Conservation (phyloP, 2,113 vertebrate genomes). For the Dasyurus viverrinus region DNA sequence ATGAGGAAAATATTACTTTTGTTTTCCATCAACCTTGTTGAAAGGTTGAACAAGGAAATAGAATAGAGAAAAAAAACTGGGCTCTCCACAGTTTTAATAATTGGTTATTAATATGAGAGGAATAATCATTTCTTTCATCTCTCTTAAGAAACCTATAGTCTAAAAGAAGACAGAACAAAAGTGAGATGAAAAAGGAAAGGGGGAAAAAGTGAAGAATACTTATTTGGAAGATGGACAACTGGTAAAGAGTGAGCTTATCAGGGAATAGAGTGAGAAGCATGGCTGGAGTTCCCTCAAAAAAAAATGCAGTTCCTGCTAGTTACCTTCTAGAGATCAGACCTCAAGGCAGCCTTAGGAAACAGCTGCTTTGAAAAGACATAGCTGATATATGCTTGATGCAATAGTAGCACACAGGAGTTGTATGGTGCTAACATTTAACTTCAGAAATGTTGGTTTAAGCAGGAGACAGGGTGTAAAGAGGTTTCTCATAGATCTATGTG, state of each 20-base stretch:
- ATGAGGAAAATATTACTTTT: too few relatives aligned
- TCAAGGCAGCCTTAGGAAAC: neutral
- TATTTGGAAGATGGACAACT: neutral
- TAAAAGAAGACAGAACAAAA: neutral
- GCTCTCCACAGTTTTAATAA: too few relatives aligned
- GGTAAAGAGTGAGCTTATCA: neutral
- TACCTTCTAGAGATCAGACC: neutral
- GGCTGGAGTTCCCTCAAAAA: neutral
- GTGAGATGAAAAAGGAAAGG: neutral
- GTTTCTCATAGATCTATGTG: too few relatives aligned
- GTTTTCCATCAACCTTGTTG: too few relatives aligned
- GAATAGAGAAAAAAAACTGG: too few relatives aligned
- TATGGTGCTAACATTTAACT: neutral
- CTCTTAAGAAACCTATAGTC: neutral
- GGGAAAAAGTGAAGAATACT: neutral
- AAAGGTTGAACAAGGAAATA: too few relatives aligned
- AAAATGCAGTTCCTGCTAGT: neutral
- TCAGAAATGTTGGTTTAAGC: neutral
- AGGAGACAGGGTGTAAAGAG: neutral
- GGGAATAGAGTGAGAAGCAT: neutral
- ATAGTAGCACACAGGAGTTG: neutral
- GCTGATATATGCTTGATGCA: neutral
- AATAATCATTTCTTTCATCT: too few relatives aligned
- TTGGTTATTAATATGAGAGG: too few relatives aligned
- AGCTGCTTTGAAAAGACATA: neutral